These are phyloP conservation scores for Macrosiphum euphorbiae DNA, from an alignment of 2,888 invertebrate species.

Conservation along the genomic window DNA sequence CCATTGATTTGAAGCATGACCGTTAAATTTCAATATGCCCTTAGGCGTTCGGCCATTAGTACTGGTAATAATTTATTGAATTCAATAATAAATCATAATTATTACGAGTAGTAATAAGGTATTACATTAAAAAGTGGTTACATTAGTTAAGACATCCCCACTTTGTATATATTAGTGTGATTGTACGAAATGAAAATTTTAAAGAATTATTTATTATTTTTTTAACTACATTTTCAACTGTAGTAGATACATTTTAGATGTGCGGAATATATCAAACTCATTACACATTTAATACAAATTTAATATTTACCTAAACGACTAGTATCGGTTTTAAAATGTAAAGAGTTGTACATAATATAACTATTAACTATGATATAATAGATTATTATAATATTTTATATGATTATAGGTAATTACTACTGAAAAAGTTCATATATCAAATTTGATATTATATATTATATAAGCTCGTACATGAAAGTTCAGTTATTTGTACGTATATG, in stretches of 20 bases:
- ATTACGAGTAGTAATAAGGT: not conserved
- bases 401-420: not conserved
- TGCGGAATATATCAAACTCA: not conserved
- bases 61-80: not conserved
- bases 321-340: not conserved
- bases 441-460: not conserved
- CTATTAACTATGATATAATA: not conserved
- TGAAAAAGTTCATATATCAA: not conserved
- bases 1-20: not conserved
- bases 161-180: not conserved
- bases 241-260: not conserved
- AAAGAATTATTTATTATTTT: not conserved
- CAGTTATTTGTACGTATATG: too few species aligned
- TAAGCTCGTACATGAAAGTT: not conserved
- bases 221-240: not conserved
- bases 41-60: not conserved
- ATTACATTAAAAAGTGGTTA: not conserved
- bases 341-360: not conserved
- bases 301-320: not conserved
- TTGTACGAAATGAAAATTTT: not conserved
- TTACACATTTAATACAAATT: not conserved
- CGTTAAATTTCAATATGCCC: not conserved
- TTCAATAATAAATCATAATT: not conserved
- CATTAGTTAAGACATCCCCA: not conserved
- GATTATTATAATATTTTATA: not conserved